A percentile compares a stretch with the other conserved stretches of the same genome.
Conservation (phyloP, 1,140 invertebrate genomes). For the Samia ricini region DNA sequence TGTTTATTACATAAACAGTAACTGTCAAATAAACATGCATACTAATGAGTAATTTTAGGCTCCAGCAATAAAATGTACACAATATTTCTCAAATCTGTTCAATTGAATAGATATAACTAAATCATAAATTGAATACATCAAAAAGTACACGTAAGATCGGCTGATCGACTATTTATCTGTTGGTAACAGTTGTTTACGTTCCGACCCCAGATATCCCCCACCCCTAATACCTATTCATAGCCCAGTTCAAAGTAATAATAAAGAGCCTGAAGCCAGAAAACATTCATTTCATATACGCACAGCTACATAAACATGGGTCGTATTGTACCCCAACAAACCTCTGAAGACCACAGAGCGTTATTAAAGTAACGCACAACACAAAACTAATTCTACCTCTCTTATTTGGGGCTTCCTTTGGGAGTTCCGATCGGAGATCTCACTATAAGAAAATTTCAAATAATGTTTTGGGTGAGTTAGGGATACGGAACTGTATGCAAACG, state of each 20-base stretch:
- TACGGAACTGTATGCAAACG: slow-evolving; percentile 30
- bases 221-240: slow-evolving; percentile 41
- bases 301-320: slow-evolving; percentile 52
- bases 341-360: slow-evolving; percentile 64
- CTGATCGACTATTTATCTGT: slow-evolving; percentile 59
- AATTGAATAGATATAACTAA: not conserved
- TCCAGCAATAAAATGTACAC: not conserved
- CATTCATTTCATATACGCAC: slow-evolving; percentile 66
- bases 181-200: slow-evolving; percentile 66
- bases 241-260: slow-evolving; percentile 72
- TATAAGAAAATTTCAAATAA: slow-evolving; percentile 35
- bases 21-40: not conserved
- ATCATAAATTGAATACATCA: slow-evolving; percentile 30
- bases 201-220: slow-evolving; percentile 46
- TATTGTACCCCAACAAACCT: slow-evolving; percentile 58
- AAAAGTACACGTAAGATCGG: slow-evolving; percentile 49
- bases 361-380: slow-evolving; percentile 65
- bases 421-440: slow-evolving; percentile 30
- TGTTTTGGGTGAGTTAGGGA: slow-evolving; percentile 22
- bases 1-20: not conserved
- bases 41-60: too few species aligned
- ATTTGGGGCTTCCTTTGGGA: slow-evolving; percentile 49
- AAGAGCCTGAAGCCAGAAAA: slow-evolving; percentile 75
- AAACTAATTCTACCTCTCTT: slow-evolving; percentile 62
- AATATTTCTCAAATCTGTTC: too few species aligned